Evolutionary conservation across 2,113 vertebrate genomes (phyloP), one percentile per base, ranked within the genome.

Genomic region (Trematomus loennbergii): DNA sequence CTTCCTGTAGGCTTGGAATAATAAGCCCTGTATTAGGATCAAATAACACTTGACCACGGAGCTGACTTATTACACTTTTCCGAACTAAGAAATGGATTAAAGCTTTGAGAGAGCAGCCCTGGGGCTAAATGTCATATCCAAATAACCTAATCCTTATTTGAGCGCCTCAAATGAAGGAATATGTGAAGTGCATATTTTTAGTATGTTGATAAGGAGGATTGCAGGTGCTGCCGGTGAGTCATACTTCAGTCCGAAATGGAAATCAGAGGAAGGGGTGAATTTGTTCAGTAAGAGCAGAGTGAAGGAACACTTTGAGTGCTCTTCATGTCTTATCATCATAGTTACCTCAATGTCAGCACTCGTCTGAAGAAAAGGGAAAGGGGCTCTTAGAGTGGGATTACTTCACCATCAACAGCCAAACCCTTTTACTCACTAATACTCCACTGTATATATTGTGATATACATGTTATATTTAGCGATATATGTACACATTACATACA

Each of bases 101-200:
- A 50, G 49, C 22, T 53, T 45, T 72, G 0, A 59, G 22, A n/a
- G 11, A 12, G 16, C 73, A 43, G 6, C 22, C 22, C 2, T 11
- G 13, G 18, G 36, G 36, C 36, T 22, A 15, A 74, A 40, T 54
- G 1, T 67, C n/a, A 77, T 33, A 20, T 45, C 33, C 10, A 5
- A 70, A 49, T 64, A 20, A 57, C 13, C 17, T 1, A 25, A 22
- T 43, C 12, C 54, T 45, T 59, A 12, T 18, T 73, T 25, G 13
- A 60, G 6, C 59, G 18, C n/a, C 13, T 29, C 43, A 49, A 60
- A 48, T 68, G 55, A 20, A 20, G 45, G 46, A 17, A 36, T 2
- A 73, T 66, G 63, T 61, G 13, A 61, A 55, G 25, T 18, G 70
- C 16, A 22, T 46, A 46, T 60, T 22, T 70, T 62, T 43, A 61